Percentiles rank a stretch among this genome's conserved stretches.
Conservation (phyloP, 2,113 vertebrate species). For the Diphyllodes magnificus region DNA sequence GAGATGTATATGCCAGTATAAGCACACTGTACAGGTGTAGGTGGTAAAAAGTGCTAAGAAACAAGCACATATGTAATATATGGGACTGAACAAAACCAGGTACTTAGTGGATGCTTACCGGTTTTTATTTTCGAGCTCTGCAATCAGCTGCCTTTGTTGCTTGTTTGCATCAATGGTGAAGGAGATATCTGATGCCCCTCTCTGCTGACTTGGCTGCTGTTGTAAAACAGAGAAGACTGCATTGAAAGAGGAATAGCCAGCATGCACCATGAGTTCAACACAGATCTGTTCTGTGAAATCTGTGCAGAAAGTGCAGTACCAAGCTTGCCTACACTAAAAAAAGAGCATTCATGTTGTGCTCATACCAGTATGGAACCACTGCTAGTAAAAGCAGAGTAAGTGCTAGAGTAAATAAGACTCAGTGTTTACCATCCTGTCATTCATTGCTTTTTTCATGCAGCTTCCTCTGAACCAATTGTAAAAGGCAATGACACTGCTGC, state of each 20-base stretch:
- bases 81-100: background rate
- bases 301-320: background rate
- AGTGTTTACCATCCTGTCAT: constrained; percentile 3
- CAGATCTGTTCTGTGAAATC: background rate
- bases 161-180: constrained; percentile 95
- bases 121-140: constrained; percentile 98
- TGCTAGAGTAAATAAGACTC: background rate
- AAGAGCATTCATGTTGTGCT: background rate
- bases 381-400: background rate
- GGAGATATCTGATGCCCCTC: constrained; percentile 86
- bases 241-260: background rate
- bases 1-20: background rate
- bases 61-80: background rate
- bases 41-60: background rate
- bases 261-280: background rate
- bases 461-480: background rate
- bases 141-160: constrained; percentile 95
- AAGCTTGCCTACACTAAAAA: background rate
- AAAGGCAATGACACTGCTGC: background rate
- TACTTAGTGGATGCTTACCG: constrained; percentile 69
- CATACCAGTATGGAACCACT: background rate
- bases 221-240: constrained; percentile 53
- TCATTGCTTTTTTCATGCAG: background rate
- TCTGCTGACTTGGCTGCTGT: constrained; percentile 86
- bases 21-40: background rate